Evolutionary conservation across 2,113 vertebrate species (phyloP).

Genomic region (Callospermophilus lateralis): DNA sequence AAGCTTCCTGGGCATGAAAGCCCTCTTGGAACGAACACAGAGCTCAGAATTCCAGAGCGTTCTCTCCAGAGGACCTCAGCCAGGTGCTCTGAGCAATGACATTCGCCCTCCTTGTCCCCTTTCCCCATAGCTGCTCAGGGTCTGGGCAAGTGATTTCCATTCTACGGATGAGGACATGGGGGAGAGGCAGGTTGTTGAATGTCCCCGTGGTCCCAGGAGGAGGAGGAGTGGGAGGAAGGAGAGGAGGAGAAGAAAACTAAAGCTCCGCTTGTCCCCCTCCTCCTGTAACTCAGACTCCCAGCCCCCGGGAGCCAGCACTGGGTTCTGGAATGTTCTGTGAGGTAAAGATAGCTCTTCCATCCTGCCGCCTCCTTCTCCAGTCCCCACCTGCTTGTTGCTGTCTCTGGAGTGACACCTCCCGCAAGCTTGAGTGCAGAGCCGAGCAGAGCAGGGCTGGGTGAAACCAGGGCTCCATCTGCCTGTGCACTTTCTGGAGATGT

Average conservation of each 20-base stretch:
- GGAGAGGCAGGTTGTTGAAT: neutral
- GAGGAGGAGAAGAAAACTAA: no score
- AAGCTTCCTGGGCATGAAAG: neutral
- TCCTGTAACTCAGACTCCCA: constrained; percentile 26
- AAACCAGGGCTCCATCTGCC: constrained; percentile 70
- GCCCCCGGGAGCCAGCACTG: neutral
- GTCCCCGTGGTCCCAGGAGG: no score
- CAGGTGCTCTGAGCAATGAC: neutral
- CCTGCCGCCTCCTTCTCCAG: neutral
- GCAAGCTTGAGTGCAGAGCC: neutral
- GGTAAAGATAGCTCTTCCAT: constrained; percentile 25
- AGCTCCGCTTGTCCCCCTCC: constrained; percentile 18
- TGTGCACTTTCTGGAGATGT: neutral
- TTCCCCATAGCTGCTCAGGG: rapidly evolving
- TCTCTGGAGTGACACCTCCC: constrained; percentile 58
- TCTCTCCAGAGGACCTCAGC: neutral
- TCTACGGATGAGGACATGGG: neutral
- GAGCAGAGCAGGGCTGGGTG: neutral
- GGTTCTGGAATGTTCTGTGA: constrained; percentile 53
- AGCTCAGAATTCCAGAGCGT: neutral
- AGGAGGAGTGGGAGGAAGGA: no score
- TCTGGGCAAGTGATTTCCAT: neutral
- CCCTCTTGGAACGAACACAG: neutral
- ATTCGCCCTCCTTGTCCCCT: rapidly evolving
- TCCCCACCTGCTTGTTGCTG: constrained; percentile 70